A percentile compares a stretch with the other conserved stretches of the same genome.
Conservation (phyloP, 2,797 vertebrate species). For the Fringilla coelebs region DNA sequence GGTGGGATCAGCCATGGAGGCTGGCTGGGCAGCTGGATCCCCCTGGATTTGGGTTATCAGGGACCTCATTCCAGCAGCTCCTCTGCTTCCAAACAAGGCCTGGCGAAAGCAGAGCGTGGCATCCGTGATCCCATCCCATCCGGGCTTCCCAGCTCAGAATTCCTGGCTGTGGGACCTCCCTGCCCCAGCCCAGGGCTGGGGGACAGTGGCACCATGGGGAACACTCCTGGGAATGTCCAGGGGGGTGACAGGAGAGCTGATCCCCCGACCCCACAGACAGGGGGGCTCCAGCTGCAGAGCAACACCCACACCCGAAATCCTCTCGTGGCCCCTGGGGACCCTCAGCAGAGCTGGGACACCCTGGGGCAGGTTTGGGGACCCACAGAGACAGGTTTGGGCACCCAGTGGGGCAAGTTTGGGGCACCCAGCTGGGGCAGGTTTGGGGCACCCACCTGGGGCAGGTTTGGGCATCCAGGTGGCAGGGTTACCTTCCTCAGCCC, state of each 20-base stretch:
- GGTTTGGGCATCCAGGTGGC: too few species aligned
- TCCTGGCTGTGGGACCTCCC: fast-evolving
- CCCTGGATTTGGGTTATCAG: not conserved
- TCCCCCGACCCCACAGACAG: fast-evolving
- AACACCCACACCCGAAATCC: fast-evolving
- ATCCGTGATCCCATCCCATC: fast-evolving
- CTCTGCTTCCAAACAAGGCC: not conserved
- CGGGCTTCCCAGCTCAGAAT: not conserved
- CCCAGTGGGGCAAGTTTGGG: too few species aligned
- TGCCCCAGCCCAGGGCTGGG: not conserved
- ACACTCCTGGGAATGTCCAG: fast-evolving
- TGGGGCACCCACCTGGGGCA: too few species aligned
- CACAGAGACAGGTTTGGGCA: too few species aligned
- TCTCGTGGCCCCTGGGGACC: fast-evolving
- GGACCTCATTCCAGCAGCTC: fast-evolving
- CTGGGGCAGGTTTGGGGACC: too few species aligned
- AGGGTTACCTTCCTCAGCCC: not conserved
- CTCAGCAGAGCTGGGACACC: not conserved
- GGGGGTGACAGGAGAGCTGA: too few species aligned
- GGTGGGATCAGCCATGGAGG: fast-evolving
- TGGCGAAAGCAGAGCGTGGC: not conserved
- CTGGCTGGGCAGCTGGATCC: not conserved
- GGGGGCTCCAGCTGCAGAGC: not conserved
- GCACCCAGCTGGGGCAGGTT: too few species aligned
- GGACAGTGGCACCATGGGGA: fast-evolving